Percentiles rank a stretch among this genome's conserved stretches.
Evolutionary conservation across 2,888 invertebrate species (phyloP).

Genomic region (Siphlonurus alternatus): DNA sequence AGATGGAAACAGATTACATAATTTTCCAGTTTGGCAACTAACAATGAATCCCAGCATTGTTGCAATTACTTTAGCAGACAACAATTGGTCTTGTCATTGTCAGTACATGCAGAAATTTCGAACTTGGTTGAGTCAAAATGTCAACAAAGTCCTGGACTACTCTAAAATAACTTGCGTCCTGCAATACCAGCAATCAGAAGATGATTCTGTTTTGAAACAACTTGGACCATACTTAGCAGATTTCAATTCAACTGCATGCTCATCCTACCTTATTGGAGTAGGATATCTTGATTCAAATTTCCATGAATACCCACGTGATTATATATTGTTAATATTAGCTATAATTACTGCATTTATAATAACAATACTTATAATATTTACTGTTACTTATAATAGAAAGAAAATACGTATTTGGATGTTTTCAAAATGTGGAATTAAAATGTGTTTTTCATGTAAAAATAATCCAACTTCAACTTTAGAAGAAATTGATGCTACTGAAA

Average conservation of each 20-base stretch:
- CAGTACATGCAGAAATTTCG: slow-evolving; percentile 62
- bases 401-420: slow-evolving; percentile 75
- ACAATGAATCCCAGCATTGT: slow-evolving; percentile 67
- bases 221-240: slow-evolving; percentile 54
- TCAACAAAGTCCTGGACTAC: slow-evolving; percentile 66
- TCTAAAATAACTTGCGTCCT: slow-evolving; percentile 57
- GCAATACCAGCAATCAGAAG: slow-evolving; percentile 18
- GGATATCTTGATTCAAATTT: not conserved
- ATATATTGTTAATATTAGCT: slow-evolving; percentile 59
- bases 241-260: slow-evolving; percentile 36
- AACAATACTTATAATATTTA: slow-evolving; percentile 58
- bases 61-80: slow-evolving; percentile 67
- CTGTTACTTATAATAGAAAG: slow-evolving; percentile 62
- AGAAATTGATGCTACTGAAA: not conserved
- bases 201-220: slow-evolving; percentile 48
- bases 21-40: slow-evolving; percentile 76
- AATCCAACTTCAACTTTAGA: slow-evolving; percentile 5
- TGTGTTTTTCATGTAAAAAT: slow-evolving; percentile 42
- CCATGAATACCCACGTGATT: slow-evolving; percentile 48
- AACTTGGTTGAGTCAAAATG: slow-evolving; percentile 59
- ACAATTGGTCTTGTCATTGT: slow-evolving; percentile 87
- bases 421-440: slow-evolving; percentile 65
- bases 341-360: slow-evolving; percentile 61
- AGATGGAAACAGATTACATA: slow-evolving; percentile 65
- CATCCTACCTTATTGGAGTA: not conserved